Percentiles rank a stretch among this genome's conserved stretches.
Conservation (phyloP, 2,888 invertebrate species). For the Suillia variegata region DNA sequence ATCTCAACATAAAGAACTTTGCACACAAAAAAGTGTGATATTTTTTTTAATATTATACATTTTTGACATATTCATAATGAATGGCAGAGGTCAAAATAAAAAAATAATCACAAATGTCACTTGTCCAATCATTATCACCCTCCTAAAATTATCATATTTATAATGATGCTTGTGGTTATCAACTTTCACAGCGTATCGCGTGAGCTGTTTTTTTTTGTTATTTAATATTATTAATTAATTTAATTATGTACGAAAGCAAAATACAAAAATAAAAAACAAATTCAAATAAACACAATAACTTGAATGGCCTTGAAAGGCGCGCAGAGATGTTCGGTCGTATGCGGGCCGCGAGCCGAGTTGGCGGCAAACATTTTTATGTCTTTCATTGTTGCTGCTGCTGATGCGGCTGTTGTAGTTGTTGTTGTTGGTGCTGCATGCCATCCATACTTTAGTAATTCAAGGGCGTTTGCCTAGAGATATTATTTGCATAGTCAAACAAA, state of each 20-base stretch:
- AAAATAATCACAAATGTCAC: background rate
- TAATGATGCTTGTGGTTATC: background rate
- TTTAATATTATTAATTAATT: background rate
- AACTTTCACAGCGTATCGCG: constrained; percentile 1
- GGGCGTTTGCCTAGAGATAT: background rate
- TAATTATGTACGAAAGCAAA: background rate
- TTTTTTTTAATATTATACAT: background rate
- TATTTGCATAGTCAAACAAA: background rate
- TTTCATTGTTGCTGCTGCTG: too few relatives aligned
- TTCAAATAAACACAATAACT: background rate
- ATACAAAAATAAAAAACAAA: background rate
- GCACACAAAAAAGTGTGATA: too few relatives aligned
- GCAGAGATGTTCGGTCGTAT: background rate
- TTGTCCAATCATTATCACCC: background rate
- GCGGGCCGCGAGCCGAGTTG: too few relatives aligned
- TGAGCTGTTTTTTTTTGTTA: background rate
- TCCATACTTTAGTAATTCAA: background rate
- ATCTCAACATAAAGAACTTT: too few relatives aligned
- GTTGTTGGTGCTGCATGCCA: background rate
- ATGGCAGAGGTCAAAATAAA: background rate
- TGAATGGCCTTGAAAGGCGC: background rate
- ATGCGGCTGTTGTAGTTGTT: too few relatives aligned
- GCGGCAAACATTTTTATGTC: too few relatives aligned
- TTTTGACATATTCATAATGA: background rate
- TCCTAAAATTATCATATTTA: background rate